Base-by-base conservation (phyloP, 2,888 invertebrate genomes). In the Idaea dimidiata region DNA sequence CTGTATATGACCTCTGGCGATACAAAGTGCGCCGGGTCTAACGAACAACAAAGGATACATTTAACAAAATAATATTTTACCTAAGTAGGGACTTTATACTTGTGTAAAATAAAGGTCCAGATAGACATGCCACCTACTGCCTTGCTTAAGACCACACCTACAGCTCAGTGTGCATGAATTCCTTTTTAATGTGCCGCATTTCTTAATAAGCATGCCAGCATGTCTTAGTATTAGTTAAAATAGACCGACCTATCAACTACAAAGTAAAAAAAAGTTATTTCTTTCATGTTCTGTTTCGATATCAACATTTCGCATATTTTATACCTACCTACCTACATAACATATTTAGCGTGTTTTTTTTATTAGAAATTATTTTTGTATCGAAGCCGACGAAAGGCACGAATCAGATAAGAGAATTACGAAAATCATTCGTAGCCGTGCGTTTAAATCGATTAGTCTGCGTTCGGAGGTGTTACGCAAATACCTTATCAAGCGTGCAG, bases 381-480 rank as follows among this genome's bases (percentile, higher is more conserved):
- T 72, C 71, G 73, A 72, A 69, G 72, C 65, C 71, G 68, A 72
- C 73, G 72, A 75, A 78, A 76, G 69, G 77, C 79, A 81, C 81
- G 80, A 76, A 75, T 77, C 75, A 83, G 89, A 90, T 90, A 89
- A 88, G 86, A 72, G 77, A 71, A 84, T 90, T 89, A 86, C 87
- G 86, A 88, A 89, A 90, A 88, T 86, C 82, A 75, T 72, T 83
- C 84, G 82, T 82, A 84, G 79, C 84, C 77, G 81, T 79, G 88
- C 88, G 87, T 86, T 78, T 74, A 86, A 91, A 91, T 91, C 86
- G 89, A 91, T 91, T 90, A 87, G 83, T 82, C 81, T 81, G 79
- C 77, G 82, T 77, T 84, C 77, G 75, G 75, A 75, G 75, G 73
- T 82, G 78, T 91, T 91, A 88, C 89, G 89, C 87, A 90, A 91